Conservation (phyloP, 2,888 invertebrate genomes). For the Pseudococcus jackbeardsleyi region DNA sequence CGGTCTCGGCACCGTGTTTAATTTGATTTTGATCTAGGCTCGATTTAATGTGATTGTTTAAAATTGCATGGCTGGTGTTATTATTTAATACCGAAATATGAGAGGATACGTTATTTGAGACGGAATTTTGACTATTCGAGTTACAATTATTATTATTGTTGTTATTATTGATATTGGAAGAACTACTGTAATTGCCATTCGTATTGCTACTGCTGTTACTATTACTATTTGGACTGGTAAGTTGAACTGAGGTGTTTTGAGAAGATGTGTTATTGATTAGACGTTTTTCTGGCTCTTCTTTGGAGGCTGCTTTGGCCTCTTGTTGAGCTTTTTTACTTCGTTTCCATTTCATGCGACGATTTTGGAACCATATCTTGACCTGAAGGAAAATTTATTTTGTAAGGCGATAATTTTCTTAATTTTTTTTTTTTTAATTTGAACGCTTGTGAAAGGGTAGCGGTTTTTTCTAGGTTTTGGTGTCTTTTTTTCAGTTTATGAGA, state of each 20-base stretch:
- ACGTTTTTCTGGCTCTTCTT: constrained; percentile 65
- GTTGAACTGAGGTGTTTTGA: constrained; percentile 40
- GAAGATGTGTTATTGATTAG: constrained; percentile 4
- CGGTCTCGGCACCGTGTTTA: constrained; percentile 1
- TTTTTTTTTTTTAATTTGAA: not conserved
- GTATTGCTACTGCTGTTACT: constrained; percentile 54
- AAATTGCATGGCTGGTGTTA: constrained; percentile 41
- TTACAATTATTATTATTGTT: constrained; percentile 3
- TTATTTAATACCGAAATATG: constrained; percentile 57
- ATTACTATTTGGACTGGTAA: constrained; percentile 57
- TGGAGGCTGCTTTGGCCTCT: constrained; percentile 74
- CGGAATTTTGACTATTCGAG: constrained; percentile 22
- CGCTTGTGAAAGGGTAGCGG: not conserved
- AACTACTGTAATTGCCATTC: constrained; percentile 11
- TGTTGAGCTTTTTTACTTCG: constrained; percentile 96
- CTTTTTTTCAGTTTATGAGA: no score
- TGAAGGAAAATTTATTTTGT: constrained; percentile 70
- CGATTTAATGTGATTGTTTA: constrained; percentile 54
- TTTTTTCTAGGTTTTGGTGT: not conserved
- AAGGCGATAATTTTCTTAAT: not conserved
- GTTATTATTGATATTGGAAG: not conserved
- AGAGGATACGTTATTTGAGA: not conserved
- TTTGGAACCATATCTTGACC: constrained; percentile 99
- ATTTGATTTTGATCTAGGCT: constrained; percentile 38
- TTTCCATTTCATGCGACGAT: constrained; percentile 99